Percentiles rank a stretch among this genome's conserved stretches.
phyloP scores from a whole-genome alignment of 2,888 invertebrate species.

The Drosophila eohydei region DNA sequence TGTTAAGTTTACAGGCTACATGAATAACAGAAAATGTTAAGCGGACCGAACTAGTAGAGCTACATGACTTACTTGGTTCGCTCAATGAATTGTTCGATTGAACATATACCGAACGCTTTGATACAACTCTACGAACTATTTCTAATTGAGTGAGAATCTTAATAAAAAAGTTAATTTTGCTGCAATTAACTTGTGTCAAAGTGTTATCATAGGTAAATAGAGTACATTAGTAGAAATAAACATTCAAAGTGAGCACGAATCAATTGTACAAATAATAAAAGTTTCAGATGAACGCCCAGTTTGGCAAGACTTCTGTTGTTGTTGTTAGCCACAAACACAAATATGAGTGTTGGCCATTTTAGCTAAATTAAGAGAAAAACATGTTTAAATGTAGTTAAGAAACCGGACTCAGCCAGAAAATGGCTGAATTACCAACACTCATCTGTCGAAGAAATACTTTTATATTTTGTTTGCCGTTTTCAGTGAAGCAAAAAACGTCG shows the following conservation, averaged over 20 bases:
- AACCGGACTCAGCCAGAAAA: slow-evolving; percentile 58
- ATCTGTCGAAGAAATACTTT: slow-evolving; percentile 46
- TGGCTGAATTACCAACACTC: slow-evolving; percentile 29
- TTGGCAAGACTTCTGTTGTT: slow-evolving; percentile 61
- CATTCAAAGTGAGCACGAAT: neutral
- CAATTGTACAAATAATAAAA: slow-evolving; percentile 2
- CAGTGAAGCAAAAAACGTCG: slow-evolving; percentile 57
- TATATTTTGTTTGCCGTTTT: slow-evolving; percentile 69
- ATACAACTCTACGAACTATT: slow-evolving; percentile 4
- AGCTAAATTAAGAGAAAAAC: slow-evolving; percentile 33
- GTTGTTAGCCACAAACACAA: slow-evolving; percentile 38
- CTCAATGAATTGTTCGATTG: slow-evolving; percentile 19
- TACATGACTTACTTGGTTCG: slow-evolving; percentile 11
- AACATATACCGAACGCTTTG: slow-evolving; percentile 17
- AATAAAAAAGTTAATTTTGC: slow-evolving; percentile 39
- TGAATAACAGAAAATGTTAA: slow-evolving; percentile 15
- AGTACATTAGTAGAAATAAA: neutral
- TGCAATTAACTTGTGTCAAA: slow-evolving; percentile 12
- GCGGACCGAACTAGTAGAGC: slow-evolving; percentile 12
- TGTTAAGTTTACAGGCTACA: slow-evolving; percentile 21
- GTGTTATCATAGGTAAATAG: slow-evolving; percentile 46
- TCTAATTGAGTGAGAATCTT: slow-evolving; percentile 41
- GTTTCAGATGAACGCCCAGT: slow-evolving; percentile 48
- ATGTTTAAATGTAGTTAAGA: slow-evolving; percentile 4
- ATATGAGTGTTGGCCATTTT: slow-evolving; percentile 33